phyloP scores from a whole-genome alignment of 2,797 vertebrate genomes.

The Cirrhinus mrigala region DNA sequence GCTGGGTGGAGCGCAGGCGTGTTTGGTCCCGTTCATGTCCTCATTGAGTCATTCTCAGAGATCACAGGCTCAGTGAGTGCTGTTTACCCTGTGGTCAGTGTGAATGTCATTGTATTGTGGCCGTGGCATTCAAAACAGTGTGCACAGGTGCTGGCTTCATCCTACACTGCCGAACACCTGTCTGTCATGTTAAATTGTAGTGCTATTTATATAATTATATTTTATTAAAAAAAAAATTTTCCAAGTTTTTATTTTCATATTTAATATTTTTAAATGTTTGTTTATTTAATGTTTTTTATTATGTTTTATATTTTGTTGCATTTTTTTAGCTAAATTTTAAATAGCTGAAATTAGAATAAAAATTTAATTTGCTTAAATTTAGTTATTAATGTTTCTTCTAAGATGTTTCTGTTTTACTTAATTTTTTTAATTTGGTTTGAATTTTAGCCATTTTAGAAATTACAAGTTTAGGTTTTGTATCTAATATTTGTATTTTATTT shows the following conservation, averaged over 20 bases:
- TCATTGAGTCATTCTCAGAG: background rate
- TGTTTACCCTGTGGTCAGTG: background rate
- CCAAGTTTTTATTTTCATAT: background rate
- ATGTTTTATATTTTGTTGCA: background rate
- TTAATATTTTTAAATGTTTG: background rate
- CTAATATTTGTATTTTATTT: background rate
- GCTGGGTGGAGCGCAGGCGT: conserved; percentile 16
- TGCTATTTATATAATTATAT: background rate
- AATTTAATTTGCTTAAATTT: no score
- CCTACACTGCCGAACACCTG: background rate
- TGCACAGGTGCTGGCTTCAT: background rate
- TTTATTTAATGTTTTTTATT: background rate
- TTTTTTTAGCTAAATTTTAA: no score
- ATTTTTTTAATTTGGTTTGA: background rate
- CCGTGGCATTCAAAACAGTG: conserved; percentile 16
- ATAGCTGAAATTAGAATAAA: no score
- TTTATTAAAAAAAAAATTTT: no score
- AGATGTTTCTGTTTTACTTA: background rate
- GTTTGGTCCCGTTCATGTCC: background rate
- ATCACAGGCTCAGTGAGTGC: background rate
- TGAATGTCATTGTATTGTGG: background rate
- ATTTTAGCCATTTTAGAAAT: background rate
- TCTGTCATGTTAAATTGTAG: background rate
- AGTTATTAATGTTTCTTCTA: no score
- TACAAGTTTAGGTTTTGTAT: background rate